phyloP scores from a whole-genome alignment of 2,888 invertebrate genomes.

The Saturnia japonica region DNA sequence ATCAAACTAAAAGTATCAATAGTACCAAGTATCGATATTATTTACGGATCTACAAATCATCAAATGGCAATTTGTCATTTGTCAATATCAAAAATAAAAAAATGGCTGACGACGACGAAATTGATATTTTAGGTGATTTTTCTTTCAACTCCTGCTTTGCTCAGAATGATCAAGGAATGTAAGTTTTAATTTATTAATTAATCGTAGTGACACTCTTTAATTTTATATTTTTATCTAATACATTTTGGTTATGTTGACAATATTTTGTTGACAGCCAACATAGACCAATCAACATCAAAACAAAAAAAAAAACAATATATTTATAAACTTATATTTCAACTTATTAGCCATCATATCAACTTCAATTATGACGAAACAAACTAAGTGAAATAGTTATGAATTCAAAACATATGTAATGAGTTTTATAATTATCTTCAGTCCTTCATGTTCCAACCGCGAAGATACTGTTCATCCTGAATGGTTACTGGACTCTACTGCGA shows the following conservation, averaged over 20 bases:
- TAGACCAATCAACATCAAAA: no score
- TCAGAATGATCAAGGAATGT: slow-evolving; percentile 83
- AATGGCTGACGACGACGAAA: slow-evolving; percentile 88
- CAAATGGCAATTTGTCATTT: no score
- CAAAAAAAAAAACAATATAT: slow-evolving; percentile 22
- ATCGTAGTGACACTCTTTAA: not conserved
- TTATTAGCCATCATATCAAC: not conserved
- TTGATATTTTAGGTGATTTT: slow-evolving; percentile 88
- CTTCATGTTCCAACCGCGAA: slow-evolving; percentile 80
- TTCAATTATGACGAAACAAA: not conserved
- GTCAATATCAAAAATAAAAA: no score
- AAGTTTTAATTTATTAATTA: slow-evolving; percentile 49
- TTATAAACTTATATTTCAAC: not conserved
- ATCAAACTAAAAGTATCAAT: no score
- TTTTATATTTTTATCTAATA: not conserved
- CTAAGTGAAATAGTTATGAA: not conserved
- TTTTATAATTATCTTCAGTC: slow-evolving; percentile 43
- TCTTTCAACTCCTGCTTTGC: slow-evolving; percentile 84
- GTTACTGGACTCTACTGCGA: slow-evolving; percentile 83
- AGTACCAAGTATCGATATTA: no score
- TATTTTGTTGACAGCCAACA: slow-evolving; percentile 36
- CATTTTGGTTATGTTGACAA: slow-evolving; percentile 40
- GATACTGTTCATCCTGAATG: slow-evolving; percentile 85
- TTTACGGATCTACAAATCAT: no score
- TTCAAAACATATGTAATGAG: not conserved